These are phyloP conservation scores for Liasis olivaceus DNA, from an alignment of 2,797 vertebrate genomes.

Conservation along the genomic window DNA sequence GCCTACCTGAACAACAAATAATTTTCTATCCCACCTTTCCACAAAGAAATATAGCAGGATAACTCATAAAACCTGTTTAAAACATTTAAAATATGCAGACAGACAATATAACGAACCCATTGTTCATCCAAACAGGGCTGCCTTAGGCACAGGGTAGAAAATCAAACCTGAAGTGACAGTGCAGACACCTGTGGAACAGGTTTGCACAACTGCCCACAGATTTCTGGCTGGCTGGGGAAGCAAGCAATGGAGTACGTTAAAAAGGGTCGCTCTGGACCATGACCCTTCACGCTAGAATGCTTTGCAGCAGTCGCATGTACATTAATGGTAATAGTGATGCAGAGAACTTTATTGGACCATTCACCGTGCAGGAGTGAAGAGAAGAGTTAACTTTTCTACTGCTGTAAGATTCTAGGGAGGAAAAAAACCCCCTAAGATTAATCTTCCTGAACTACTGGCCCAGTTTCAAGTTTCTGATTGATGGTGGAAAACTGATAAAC, in stretches of 20 bases:
- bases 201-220: neutral
- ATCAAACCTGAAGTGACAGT: neutral
- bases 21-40: too few relatives aligned
- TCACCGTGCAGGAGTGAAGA: conserved; percentile 22
- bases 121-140: neutral
- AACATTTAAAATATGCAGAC: neutral
- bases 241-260: neutral
- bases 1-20: too few relatives aligned
- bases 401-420: conserved; percentile 28
- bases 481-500: conserved; percentile 57
- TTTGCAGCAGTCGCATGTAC: neutral
- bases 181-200: neutral
- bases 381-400: conserved; percentile 53
- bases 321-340: neutral
- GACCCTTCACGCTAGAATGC: neutral
- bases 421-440: conserved; percentile 21
- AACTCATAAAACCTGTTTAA: neutral
- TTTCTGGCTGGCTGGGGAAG: neutral
- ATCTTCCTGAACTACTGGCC: conserved; percentile 53
- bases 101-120: neutral
- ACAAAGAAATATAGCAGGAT: neutral
- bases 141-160: neutral
- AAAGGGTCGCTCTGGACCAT: neutral
- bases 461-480: conserved; percentile 42
- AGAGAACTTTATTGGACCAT: neutral